phyloP scores from a whole-genome alignment of 2,113 vertebrate species.

The Lethenteron camtschaticum region DNA sequence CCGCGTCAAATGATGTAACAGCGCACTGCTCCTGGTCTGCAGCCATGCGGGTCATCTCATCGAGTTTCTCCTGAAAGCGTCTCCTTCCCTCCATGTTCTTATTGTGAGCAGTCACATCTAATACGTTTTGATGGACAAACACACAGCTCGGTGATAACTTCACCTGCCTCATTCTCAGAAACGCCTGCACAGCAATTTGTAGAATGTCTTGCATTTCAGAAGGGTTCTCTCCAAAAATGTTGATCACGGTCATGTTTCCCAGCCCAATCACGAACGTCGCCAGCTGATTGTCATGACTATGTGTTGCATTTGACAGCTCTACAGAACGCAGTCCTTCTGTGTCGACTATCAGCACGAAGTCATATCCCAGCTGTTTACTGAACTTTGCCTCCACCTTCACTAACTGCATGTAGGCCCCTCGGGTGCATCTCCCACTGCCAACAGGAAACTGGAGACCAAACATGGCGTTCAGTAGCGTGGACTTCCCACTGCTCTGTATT shows the following conservation, averaged over 20 bases:
- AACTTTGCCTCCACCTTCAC: conserved; percentile 11
- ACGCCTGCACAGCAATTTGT: conserved; percentile 15
- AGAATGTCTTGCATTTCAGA: conserved; percentile 14
- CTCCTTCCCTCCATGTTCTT: conserved; percentile 12
- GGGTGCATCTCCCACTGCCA: conserved; percentile 17
- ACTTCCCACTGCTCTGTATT: conserved; percentile 39
- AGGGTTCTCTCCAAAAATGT: conserved; percentile 14
- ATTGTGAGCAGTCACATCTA: conserved; percentile 9
- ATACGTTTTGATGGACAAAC: conserved; percentile 15
- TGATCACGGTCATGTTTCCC: conserved; percentile 24
- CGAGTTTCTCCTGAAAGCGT: conserved; percentile 11
- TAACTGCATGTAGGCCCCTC: conserved; percentile 26
- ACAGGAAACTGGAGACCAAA: conserved; percentile 37
- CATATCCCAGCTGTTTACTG: conserved; percentile 20
- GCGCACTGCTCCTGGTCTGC: neutral
- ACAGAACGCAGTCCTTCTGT: conserved; percentile 14
- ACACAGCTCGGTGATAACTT: conserved; percentile 11
- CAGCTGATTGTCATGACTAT: conserved; percentile 28
- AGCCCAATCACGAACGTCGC: conserved; percentile 34
- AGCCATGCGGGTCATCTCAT: conserved; percentile 10
- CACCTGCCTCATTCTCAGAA: conserved; percentile 12
- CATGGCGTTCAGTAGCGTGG: conserved; percentile 36
- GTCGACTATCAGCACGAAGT: conserved; percentile 16
- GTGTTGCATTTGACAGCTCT: conserved; percentile 10
- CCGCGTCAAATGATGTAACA: neutral